These are phyloP conservation scores for Heptranchias perlo DNA, from an alignment of 2,113 vertebrate species.

Conservation along the genomic window DNA sequence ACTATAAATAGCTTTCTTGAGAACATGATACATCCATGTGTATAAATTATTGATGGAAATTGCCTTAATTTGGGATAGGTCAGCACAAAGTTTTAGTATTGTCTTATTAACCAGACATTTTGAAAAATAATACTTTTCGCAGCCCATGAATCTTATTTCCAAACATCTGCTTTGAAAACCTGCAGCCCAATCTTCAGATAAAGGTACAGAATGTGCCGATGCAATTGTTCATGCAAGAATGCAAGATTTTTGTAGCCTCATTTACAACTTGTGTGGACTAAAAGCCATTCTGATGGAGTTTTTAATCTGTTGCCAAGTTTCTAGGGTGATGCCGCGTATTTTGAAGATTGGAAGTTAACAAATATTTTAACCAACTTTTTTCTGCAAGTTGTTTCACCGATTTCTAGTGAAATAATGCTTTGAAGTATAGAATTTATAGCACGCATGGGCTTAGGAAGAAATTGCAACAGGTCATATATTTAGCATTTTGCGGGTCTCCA, in stretches of 20 bases:
- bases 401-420: slow-evolving; percentile 57
- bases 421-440: slow-evolving; percentile 61
- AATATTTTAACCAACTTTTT: slow-evolving; percentile 20
- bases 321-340: slow-evolving; percentile 23
- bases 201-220: background rate
- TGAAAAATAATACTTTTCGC: background rate
- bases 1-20: background rate
- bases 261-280: slow-evolving; percentile 7
- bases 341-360: slow-evolving; percentile 16
- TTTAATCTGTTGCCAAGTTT: slow-evolving; percentile 30
- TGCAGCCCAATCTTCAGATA: background rate
- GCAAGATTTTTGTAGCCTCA: background rate
- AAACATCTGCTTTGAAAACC: slow-evolving; percentile 28
- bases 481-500: slow-evolving; percentile 43
- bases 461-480: slow-evolving; percentile 55
- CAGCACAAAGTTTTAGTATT: background rate
- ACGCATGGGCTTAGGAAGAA: slow-evolving; percentile 47
- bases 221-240: background rate
- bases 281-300: slow-evolving; percentile 11
- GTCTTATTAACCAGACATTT: background rate
- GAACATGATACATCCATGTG: background rate
- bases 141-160: background rate
- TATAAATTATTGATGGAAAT: background rate
- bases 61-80: background rate
- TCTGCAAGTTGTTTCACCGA: slow-evolving; percentile 46